Base-by-base conservation (phyloP, 2,797 vertebrate genomes). In the Leptodactylus fallax region DNA sequence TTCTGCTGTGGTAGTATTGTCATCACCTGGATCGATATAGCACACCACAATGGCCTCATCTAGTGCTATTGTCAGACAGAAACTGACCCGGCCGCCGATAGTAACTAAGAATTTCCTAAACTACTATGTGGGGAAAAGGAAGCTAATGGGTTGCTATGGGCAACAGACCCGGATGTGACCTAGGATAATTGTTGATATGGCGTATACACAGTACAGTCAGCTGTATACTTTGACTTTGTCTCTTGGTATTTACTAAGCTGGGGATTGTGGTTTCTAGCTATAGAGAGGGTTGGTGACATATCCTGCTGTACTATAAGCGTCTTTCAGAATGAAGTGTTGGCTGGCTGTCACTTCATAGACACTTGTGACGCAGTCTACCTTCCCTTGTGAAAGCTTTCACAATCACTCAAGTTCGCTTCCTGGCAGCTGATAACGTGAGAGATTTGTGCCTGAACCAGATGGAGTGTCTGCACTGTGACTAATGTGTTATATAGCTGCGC, bases 331-430 rank as follows among this genome's bases (percentile, higher is more conserved):
- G 45, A 27, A 8, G 49, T 27, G 23, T 17, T 56, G 63, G 49
- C 82, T 51, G 55, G 8, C 27, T 0, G 3, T 58, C 81, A 7
- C 25, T 36, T 45, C 65, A 83, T 56, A 56, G 49, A 12, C 49
- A 0, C 7, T 2, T 10, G 19, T 84, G 82, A 84, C 67, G 69
- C 69, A 76, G 21, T 74, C 74, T 17, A 84, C 55, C 55, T 84
- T 83, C 19, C 53, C 56, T 27, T 23, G 21, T 56, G 3, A 58
- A 58, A 49, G 25, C 17, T 84, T 84, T 84, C 56, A 23, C 67
- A 84, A 84, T 84, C n/a, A 8, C 61, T 84, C 82, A 16, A 0
- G 16, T 72, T 47, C 16, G 27, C 65, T 72, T 83, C 51, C 78
- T 81, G 63, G 11, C 78, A 80, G 27, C 53, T 55, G 65, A 69